Evolutionary conservation across 1,140 invertebrate genomes (phyloP), one percentile per base, ranked within the genome.

Genomic region (Glomeris maerens): DNA sequence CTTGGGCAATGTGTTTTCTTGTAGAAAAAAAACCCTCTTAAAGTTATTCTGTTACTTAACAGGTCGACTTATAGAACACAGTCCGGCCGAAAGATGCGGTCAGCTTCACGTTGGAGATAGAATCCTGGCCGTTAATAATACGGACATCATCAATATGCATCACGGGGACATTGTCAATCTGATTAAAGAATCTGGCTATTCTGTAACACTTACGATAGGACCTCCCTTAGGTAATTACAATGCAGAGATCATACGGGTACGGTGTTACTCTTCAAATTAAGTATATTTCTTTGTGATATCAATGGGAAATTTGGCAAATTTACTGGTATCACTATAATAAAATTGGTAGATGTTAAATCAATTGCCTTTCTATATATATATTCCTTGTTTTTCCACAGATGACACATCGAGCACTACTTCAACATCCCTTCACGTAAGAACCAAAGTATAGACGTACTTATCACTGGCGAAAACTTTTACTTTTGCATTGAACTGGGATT

Each of bases 81-180:
- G 90, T 63, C 94, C 95, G 4, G 93, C 95, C 0, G 88, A 94
- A 60, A 73, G 86, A 48, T 95, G 91, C 68, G 84, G 82, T 0
- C 76, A 80, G 41, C 70, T 98, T 0, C 84, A 85, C 61, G 83
- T 98, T 5, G 93, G 93, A 0, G 94, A 98, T 72, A 82, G 88
- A 54, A 97, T 98, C 54, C 72, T 96, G 38, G 90, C 91, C 3
- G 93, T 98, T 1, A 98, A 98, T 73, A 84, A 86, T 41, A 79
- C 84, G 45, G 81, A 92, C 53, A 94, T 97, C 47, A 81, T 84
- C 21, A 81, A 84, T 61, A 78, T 97, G 65, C 84, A 87, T 59
- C 94, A 98, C 64, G 90, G 90, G 48, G 92, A 98, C 63, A 92
- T 96, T 47, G 92, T 98, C 10, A 93, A 92, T 67, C 63, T 77